Percentiles rank a stretch among this genome's conserved stretches.
Evolutionary conservation across 1,140 invertebrate genomes (phyloP).

Genomic region (Lamellibrachia luymesi): DNA sequence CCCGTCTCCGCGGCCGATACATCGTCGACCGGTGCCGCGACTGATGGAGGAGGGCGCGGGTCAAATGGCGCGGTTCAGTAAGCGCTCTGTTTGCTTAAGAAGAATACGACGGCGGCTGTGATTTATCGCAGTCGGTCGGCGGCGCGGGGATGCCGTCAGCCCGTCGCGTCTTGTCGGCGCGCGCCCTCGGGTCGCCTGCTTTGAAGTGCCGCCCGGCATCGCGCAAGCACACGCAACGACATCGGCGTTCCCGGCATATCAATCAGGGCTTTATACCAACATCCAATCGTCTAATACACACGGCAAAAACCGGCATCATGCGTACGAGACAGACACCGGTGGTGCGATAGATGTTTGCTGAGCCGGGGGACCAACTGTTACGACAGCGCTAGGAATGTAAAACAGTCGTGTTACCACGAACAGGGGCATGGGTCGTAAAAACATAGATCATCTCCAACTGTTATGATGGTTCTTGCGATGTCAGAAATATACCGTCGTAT

Average conservation of each 20-base stretch:
- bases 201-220: neutral
- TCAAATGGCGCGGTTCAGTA: conserved; percentile 3
- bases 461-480: neutral
- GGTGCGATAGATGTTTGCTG: neutral
- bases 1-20: neutral
- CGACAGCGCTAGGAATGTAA: neutral
- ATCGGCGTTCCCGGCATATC: neutral
- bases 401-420: neutral
- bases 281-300: neutral
- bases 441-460: neutral
- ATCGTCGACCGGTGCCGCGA: neutral
- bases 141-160: neutral
- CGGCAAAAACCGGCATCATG: neutral
- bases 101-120: neutral
- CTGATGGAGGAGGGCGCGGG: neutral
- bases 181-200: neutral
- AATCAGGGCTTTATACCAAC: neutral
- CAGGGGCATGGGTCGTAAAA: neutral
- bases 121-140: neutral
- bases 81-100: neutral
- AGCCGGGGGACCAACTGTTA: neutral
- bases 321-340: neutral
- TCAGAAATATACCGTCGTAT: neutral
- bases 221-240: neutral
- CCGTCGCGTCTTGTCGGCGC: neutral